Conservation (phyloP, 2,888 invertebrate species). For the Cephus pygmeus region DNA sequence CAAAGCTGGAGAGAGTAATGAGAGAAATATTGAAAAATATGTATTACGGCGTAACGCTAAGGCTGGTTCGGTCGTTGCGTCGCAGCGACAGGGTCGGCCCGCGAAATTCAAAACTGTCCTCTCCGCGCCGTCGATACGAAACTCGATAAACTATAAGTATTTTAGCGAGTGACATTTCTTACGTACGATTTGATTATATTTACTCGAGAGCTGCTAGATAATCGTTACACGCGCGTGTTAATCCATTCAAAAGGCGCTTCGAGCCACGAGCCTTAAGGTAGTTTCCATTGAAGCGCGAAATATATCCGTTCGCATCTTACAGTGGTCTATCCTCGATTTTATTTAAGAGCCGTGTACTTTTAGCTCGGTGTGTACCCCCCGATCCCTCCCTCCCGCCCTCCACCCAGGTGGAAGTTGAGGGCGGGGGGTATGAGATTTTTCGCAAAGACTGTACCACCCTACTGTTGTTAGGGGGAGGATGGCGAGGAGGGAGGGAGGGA, state of each 20-base stretch:
- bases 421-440: conserved; percentile 45
- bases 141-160: background rate
- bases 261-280: background rate
- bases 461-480: conserved; percentile 63
- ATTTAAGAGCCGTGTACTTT: conserved; percentile 22
- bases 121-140: background rate
- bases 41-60: background rate
- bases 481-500: conserved; percentile 41
- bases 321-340: background rate
- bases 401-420: background rate
- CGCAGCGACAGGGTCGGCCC: background rate
- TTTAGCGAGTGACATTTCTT: background rate
- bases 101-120: background rate
- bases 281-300: background rate
- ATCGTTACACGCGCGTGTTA: background rate
- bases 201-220: background rate
- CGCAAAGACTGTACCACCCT: conserved; percentile 64
- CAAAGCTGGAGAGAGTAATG: background rate
- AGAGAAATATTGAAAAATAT: background rate
- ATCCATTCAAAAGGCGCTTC: background rate
- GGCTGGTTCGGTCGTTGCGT: background rate
- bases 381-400: no score
- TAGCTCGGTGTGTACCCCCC: conserved; percentile 44
- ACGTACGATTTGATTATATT: background rate
- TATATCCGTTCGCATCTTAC: background rate